Evolutionary conservation across 2,113 vertebrate genomes (phyloP), one percentile per base, ranked within the genome.

Genomic region (Sula dactylatra): DNA sequence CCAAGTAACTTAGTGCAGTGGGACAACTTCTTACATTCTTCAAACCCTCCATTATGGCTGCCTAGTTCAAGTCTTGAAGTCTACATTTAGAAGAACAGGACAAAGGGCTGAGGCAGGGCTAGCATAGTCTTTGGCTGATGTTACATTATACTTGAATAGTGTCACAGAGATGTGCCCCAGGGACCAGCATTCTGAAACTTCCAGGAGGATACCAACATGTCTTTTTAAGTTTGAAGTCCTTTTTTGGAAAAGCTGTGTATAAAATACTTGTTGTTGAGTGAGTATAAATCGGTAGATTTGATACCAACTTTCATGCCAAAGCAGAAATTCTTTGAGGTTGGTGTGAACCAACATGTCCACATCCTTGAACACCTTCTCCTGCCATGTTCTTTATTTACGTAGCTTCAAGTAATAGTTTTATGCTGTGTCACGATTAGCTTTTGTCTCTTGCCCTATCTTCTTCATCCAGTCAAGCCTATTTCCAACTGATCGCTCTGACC

Each of bases 11-110:
- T 40, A 11, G 31, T 25, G 22, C 22, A 24, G 32, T 64, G 45
- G 26, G 24, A 73, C 38, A 14, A 40, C 25, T 62, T 49, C 58
- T 71, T 16, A 64, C 0, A 0, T n/a, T 16, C n/a, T n/a, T 34
- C 36, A 73, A 93, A 67, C 40, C 7, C 44, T 90, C 73, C 38
- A 32, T 49, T 47, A n/a, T 2, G 17, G 56, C 21, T 88, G 27
- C 64, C 54, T 47, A 17, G 25, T 76, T 64, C 58, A 86, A 74
- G 17, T 17, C n/a, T n/a, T 54, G 19, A 55, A 50, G 21, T 77
- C n/a, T 83, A 66, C 71, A 92, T 61, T 87, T 36, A 62, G 61
- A 62, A 69, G 62, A 85, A 8, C 11, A 62, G 8, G 13, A 58
- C 52, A 90, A 66, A 47, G 15, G 11, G 34, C 20, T 42, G 19